A percentile compares a stretch with the other conserved stretches of the same genome.
phyloP scores from a whole-genome alignment of 1,140 invertebrate species.

The Olivierus martensii region DNA sequence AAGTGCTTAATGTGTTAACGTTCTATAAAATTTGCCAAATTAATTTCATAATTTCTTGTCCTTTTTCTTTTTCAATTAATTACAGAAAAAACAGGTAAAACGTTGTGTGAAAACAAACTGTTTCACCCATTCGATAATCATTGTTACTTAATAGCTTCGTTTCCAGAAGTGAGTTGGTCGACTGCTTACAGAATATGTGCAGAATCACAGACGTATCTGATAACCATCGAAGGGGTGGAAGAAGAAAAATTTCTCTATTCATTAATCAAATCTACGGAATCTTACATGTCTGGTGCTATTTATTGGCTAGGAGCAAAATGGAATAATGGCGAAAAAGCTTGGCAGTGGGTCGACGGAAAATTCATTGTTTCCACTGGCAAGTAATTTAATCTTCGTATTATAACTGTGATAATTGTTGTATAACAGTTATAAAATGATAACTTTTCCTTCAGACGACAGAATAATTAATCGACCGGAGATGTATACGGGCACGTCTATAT shows the following conservation, averaged over 20 bases:
- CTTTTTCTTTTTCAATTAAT: too few species aligned
- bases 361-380: neutral
- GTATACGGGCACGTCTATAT: neutral
- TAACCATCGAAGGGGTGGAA: conserved; percentile 7
- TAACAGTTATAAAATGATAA: neutral
- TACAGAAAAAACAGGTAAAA: neutral
- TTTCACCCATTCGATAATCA: conserved; percentile 11
- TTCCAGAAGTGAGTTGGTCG: conserved; percentile 53
- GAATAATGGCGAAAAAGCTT: conserved; percentile 23
- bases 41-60: too few species aligned
- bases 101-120: conserved; percentile 16
- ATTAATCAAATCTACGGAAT: conserved; percentile 45
- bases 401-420: too few species aligned
- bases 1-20: too few species aligned
- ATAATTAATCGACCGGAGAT: too few species aligned
- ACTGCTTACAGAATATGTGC: conserved; percentile 55
- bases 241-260: conserved; percentile 42
- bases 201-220: conserved; percentile 36
- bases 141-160: conserved; percentile 55
- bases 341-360: conserved; percentile 44
- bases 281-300: conserved; percentile 47
- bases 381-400: neutral
- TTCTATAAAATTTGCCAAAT: too few species aligned
- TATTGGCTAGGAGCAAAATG: conserved; percentile 47
- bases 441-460: neutral